Base-by-base conservation (phyloP, 2,113 vertebrate genomes). In the Recurvirostra avosetta region DNA sequence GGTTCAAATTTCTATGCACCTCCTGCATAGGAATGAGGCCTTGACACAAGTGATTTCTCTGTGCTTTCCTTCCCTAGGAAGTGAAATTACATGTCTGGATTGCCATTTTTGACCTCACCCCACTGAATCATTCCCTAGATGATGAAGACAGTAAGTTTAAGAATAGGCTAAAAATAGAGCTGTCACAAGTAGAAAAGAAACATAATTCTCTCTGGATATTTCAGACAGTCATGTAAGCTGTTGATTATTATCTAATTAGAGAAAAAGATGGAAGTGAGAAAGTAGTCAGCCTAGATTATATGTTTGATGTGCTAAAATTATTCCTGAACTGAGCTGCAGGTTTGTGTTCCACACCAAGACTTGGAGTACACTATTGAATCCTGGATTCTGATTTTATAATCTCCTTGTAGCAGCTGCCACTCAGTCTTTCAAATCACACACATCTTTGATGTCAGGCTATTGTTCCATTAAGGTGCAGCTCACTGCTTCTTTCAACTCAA, bases 381-480 rank as follows among this genome's bases (percentile, higher is more conserved):
- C 59, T 91, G 52, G 30, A 90, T 94, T 78, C 58, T 81, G 89
- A 89, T 95, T 95, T 92, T 94, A 91, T 75, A 96, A 94, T 97
- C 68, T 96, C 45, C 55, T 94, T 77, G 71, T 50, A 94, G 71
- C 68, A 96, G 55, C 88, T 95, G 79, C 79, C 88, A 95, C 66
- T 86, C 81, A 90, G 52, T 86, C 93, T 95, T 93, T 95, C 76
- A 92, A 83, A 86, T 93, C 80, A 94, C 50, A 82, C 25, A 82
- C 6, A 66, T 91, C 82, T 96, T 88, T 96, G 94, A 96, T 97
- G 80, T 93, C 90, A 95, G 65, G 72, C 41, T 92, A 49, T 95
- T 96, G 71, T 96, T 97, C 94, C 91, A 90, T 90, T 87, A 91
- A 89, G 78, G 91, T 94, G 78, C 74, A 97, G 93, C 88, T 97